A percentile compares a stretch with the other conserved stretches of the same genome.
Evolutionary conservation across 2,113 vertebrate species (phyloP).

Genomic region (cattle (Bos taurus)): ARS-UCD2.0 NC_037330.1:30017501-30018000

Average conservation of each 20-base stretch:
- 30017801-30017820: background rate
- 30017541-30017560: background rate
- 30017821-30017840: background rate
- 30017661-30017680: constrained; percentile 19
- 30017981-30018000: background rate
- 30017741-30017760: background rate
- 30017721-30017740: background rate
- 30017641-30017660: constrained; percentile 67
- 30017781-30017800: background rate
- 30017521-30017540: background rate
- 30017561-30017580: background rate
- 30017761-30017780: background rate
- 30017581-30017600: constrained; percentile 67
- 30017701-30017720: background rate
- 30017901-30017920: background rate
- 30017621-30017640: constrained; percentile 68
- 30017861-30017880: background rate
- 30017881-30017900: background rate
- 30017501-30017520: background rate
- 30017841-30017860: background rate
- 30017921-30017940: background rate
- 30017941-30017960: background rate
- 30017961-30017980: background rate
- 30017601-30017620: constrained; percentile 65
- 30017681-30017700: constrained; percentile 48